Evolutionary conservation across 2,113 vertebrate genomes (phyloP).

Genomic region (Hypocryptadius cinnamomeus): DNA sequence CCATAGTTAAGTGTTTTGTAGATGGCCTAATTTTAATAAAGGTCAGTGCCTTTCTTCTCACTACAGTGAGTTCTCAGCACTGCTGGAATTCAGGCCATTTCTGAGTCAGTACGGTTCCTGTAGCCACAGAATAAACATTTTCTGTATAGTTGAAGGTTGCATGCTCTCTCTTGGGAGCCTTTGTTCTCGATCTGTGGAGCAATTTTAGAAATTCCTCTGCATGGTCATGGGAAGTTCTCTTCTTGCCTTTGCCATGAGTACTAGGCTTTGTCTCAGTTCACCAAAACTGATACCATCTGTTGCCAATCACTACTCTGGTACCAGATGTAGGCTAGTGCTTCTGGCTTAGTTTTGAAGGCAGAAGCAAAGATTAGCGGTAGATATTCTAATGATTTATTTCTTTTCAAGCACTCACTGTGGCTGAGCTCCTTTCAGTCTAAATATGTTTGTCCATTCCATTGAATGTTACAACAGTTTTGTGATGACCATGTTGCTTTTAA

Average conservation of each 20-base stretch:
- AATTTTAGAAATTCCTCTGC: not conserved
- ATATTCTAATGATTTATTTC: not conserved
- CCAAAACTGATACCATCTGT: not conserved
- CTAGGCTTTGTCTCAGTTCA: not conserved
- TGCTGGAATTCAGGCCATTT: not conserved
- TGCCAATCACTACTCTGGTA: not conserved
- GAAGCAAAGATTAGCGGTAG: not conserved
- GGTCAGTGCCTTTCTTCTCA: not conserved
- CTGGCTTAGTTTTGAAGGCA: not conserved
- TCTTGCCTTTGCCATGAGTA: not conserved
- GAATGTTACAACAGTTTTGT: not conserved
- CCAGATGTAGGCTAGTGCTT: not conserved
- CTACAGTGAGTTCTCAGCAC: not conserved
- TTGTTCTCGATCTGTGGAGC: not conserved
- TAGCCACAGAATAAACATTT: not conserved
- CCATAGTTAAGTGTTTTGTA: not conserved
- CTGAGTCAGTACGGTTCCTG: not conserved
- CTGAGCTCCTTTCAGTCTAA: not conserved
- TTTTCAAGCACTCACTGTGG: not conserved
- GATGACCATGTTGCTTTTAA: not conserved
- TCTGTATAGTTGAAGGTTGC: not conserved
- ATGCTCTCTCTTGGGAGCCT: not conserved
- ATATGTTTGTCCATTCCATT: not conserved
- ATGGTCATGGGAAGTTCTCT: not conserved
- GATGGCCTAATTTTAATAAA: slow-evolving; percentile 16